Conservation (phyloP, 2,888 invertebrate species). For the Drosophila kanekoi region DNA sequence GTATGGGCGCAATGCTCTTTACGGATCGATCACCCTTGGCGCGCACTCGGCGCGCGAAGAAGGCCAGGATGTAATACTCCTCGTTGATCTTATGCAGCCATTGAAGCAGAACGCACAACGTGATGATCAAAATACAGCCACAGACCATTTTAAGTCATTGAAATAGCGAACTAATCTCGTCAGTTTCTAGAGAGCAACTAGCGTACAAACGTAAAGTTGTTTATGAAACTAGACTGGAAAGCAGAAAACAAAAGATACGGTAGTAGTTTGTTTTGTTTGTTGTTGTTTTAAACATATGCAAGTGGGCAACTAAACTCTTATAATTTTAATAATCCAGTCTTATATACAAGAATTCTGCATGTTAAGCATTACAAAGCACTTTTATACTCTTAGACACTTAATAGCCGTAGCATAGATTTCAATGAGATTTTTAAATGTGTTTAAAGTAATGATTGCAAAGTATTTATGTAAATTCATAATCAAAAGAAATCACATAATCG, state of each 20-base stretch:
- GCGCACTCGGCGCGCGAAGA: constrained; percentile 55
- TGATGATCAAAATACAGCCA: constrained; percentile 3
- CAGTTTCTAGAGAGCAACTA: constrained; percentile 26
- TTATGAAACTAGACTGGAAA: background rate
- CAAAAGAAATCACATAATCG: too few relatives aligned
- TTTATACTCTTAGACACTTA: constrained; percentile 3
- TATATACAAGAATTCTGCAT: constrained; percentile 23
- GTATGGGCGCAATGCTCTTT: constrained; percentile 57
- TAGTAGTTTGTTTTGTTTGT: background rate
- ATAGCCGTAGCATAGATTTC: background rate
- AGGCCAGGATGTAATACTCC: constrained; percentile 42
- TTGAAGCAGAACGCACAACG: constrained; percentile 16
- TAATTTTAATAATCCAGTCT: constrained; percentile 2
- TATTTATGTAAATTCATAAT: too few relatives aligned
- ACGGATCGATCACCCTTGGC: constrained; percentile 64
- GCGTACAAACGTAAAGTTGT: background rate
- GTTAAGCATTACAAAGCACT: constrained; percentile 28
- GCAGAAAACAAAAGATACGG: constrained; percentile 3
- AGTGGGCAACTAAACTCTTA: constrained; percentile 14
- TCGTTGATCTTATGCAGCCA: constrained; percentile 44
- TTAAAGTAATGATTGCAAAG: too few relatives aligned
- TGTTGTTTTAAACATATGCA: background rate
- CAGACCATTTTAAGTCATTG: constrained; percentile 13
- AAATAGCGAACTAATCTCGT: constrained; percentile 2
- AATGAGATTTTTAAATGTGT: too few relatives aligned